Evolutionary conservation across 2,113 vertebrate genomes (phyloP).

Genomic region (Charina bottae): DNA sequence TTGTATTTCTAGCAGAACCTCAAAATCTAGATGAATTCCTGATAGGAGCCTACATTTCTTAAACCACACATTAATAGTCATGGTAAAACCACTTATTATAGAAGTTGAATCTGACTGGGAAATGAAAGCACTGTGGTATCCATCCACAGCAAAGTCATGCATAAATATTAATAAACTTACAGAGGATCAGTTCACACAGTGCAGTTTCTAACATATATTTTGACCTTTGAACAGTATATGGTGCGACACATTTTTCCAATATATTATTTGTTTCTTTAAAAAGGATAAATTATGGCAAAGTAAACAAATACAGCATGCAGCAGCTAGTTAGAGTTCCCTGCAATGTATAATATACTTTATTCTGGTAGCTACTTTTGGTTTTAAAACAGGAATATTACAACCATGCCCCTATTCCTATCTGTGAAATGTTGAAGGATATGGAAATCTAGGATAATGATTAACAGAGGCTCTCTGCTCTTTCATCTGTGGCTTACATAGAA

Average conservation of each 20-base stretch:
- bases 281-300: neutral
- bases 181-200: neutral
- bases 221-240: neutral
- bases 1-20: neutral
- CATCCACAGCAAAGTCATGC: neutral
- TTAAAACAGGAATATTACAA: neutral
- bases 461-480: conserved; percentile 33
- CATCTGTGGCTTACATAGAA: neutral
- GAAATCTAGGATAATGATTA: conserved; percentile 30
- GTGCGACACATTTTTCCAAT: neutral
- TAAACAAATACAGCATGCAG: neutral
- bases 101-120: neutral
- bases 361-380: neutral
- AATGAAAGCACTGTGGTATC: neutral
- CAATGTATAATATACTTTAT: neutral
- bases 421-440: conserved; percentile 1
- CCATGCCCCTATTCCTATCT: conserved; percentile 7
- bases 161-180: neutral
- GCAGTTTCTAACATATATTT: neutral
- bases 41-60: neutral
- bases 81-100: neutral
- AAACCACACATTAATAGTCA: neutral
- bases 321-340: neutral
- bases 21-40: neutral
- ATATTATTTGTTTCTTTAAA: neutral